Base-by-base conservation (phyloP, 2,797 vertebrate species). In the Potorous gilbertii region DNA sequence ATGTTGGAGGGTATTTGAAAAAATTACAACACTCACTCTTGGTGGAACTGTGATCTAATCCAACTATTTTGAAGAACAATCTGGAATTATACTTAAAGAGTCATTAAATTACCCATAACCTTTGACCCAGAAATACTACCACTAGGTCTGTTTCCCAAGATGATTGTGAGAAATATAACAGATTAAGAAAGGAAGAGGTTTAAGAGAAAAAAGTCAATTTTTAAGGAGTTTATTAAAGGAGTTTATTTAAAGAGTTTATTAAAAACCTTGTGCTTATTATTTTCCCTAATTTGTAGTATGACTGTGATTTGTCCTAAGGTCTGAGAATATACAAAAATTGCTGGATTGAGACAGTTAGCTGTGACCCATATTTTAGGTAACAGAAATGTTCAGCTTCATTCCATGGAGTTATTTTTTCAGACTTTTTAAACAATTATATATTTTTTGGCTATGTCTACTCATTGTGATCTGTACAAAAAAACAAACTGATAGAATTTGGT, bases 401-500 rank as follows among this genome's bases (percentile, higher is more conserved):
- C 56, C 90, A 27, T 6, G 1, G 24, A 94, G 5, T 94, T 91
- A 13, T 14, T 40, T 96, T 95, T 96, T 93, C 46, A 93, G 91
- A 52, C 54, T 95, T 96, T 97, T 92, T 94, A 54, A 94, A 97
- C 95, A 94, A 93, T 92, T 59, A 4, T 91, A 24, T 55, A 97
- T 98, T 97, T 98, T 97, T 95, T 95, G 94, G 94, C 91, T 95
- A 28, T 96, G 90, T 96, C 96, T 97, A 97, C 97, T 97, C 93
- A 96, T 4, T 16, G 90, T n/a, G 24, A 96, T 96, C 29, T 93
- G 94, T 57, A 96, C 55, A 98, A 98, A 98, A 96, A 98, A 98
- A 95, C 55, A 97, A 94, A 96, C 16, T 95, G 97, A 93, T 27
- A 97, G 96, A 94, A 96, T 81, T 94, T 96, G 97, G 66, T 89